These are phyloP conservation scores for Aphidius gifuensis DNA, from an alignment of 1,140 invertebrate species.

Conservation along the genomic window DNA sequence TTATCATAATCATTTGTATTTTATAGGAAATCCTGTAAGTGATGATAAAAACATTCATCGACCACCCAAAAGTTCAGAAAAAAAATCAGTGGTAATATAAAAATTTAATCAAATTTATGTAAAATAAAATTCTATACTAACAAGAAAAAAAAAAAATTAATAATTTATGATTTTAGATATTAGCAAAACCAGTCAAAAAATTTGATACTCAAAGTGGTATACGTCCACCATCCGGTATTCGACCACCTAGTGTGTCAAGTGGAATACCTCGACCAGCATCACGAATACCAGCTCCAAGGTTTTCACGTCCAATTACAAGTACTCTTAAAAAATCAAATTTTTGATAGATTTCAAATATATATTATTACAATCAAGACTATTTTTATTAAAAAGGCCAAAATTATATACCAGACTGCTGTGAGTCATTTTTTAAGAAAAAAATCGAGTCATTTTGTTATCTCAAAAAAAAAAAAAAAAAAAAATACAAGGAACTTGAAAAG, in stretches of 20 bases:
- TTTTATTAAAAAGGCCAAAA: no score
- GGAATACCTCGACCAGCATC: slow-evolving; percentile 50
- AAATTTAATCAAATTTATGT: neutral
- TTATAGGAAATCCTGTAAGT: neutral
- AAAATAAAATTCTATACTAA: neutral
- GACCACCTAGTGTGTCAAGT: slow-evolving; percentile 34
- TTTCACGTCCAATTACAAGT: slow-evolving; percentile 28
- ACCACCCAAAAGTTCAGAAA: neutral
- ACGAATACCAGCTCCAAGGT: slow-evolving; percentile 42
- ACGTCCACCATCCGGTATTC: slow-evolving; percentile 42
- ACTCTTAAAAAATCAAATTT: neutral
- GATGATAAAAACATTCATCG: neutral
- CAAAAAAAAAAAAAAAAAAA: no score
- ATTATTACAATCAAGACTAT: no score
- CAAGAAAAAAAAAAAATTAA: neutral
- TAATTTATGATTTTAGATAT: neutral
- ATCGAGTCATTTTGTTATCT: no score
- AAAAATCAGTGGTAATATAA: slow-evolving; percentile 1
- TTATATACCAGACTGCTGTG: no score
- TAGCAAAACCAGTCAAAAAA: neutral
- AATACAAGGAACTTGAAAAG: no score
- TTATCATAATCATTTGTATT: neutral
- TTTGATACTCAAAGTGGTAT: slow-evolving; percentile 19
- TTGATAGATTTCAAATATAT: neutral
- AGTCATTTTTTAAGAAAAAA: no score